phyloP scores from a whole-genome alignment of 2,888 invertebrate genomes.

The Trypoxylon attenuatum region DNA sequence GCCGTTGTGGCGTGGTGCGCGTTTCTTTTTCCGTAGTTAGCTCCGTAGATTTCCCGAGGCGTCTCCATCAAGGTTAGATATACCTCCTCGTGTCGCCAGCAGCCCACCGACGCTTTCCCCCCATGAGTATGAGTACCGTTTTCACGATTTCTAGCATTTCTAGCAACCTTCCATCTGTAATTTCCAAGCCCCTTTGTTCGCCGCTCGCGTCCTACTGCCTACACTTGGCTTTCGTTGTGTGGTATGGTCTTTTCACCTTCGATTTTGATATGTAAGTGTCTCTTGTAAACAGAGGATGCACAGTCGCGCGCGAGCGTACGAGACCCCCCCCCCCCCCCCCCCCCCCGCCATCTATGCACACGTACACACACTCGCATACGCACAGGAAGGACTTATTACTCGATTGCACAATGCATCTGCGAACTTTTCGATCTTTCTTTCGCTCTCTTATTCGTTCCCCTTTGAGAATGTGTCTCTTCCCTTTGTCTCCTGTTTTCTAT shows the following conservation, averaged over 20 bases:
- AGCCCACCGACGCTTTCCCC: not conserved
- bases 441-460: constrained; percentile 5
- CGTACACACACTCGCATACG: no score
- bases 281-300: constrained; percentile 45
- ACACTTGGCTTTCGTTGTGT: constrained; percentile 35
- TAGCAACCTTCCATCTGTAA: not conserved
- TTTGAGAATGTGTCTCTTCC: constrained; percentile 1
- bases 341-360: no score
- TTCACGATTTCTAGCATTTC: not conserved
- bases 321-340: constrained; percentile 3
- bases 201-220: constrained; percentile 35
- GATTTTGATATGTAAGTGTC: constrained; percentile 29
- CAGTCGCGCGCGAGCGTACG: constrained; percentile 12
- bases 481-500: constrained; percentile 18
- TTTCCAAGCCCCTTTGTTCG: constrained; percentile 11
- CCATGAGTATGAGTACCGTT: constrained; percentile 6
- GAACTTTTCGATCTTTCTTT: constrained; percentile 14
- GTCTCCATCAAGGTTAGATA: not conserved
- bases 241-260: constrained; percentile 29
- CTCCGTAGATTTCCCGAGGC: constrained; percentile 2
- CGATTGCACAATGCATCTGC: constrained; percentile 31
- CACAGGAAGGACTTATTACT: constrained; percentile 13
- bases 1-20: not conserved
- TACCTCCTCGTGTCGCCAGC: not conserved
- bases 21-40: constrained; percentile 1